Base-by-base conservation (phyloP, 2,888 invertebrate species). In the Watsonalla cultraria region DNA sequence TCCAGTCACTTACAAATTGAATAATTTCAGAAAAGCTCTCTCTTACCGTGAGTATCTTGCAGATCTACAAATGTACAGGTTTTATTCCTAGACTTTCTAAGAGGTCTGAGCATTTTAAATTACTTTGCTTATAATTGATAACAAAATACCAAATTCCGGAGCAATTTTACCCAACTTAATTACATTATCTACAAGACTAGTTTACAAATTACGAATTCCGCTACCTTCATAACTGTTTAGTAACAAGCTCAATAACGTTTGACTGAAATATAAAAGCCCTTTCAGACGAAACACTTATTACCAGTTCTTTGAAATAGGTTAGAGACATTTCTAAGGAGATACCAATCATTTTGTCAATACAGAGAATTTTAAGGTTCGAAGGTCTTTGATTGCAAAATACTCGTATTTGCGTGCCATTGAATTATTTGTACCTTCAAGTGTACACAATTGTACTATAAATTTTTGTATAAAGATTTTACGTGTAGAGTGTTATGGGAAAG, bases 331-430 rank as follows among this genome's bases (percentile, higher is more conserved):
- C 2, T 42, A 42, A 42, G 11, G 42, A 42, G 42, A 5, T 9
- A 49, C 14, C 14, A 49, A 24, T 24, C 24, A 24, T 24, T 49
- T 49, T 49, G 37, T 49, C 49, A 49, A 39, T 15, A 15, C 14
- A 11, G 11, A 42, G 11, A 42, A 42, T 42, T 42, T 42, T 11
- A 42, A 8, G 42, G 11, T 8, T 54, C 60, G 51, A 24, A 24
- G 24, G 11, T 11, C 42, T 42, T 42, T 11, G 9, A 42, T 42
- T 63, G 58, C 59, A 64, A 65, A 68, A 61, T 61, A 52, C 55
- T 56, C 53, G 56, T 59, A 57, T 58, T 60, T 54, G 60, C 59
- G 56, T 68, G 66, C 66, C 66, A 66, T 64, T 69, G 70, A 65
- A 68, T 65, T 65, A 63, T 42, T 42, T 8, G 42, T 42, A 42